Evolutionary conservation across 2,113 vertebrate genomes (phyloP).

Genomic region (Grammomys surdaster): DNA sequence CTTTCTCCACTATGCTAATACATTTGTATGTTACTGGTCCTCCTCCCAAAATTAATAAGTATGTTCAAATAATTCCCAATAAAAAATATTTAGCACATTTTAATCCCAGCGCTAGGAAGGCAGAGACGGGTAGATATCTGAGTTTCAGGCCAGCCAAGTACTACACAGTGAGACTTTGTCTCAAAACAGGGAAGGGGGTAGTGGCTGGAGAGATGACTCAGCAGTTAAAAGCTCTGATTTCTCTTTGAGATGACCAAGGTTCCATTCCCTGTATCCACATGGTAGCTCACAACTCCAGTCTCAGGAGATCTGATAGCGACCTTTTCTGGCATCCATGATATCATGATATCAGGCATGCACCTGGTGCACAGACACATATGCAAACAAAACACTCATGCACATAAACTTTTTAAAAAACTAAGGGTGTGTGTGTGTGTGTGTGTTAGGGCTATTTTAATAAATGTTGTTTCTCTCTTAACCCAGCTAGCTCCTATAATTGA

Average conservation of each 20-base stretch:
- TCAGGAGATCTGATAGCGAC: not conserved
- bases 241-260: not conserved
- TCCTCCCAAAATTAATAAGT: conserved; percentile 35
- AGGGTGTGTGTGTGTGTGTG: not conserved
- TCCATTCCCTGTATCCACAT: not conserved
- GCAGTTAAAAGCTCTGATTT: not conserved
- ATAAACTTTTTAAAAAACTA: not conserved
- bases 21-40: not conserved
- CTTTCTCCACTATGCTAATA: not conserved
- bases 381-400: not conserved
- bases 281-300: not conserved
- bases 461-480: no score
- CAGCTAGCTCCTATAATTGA: no score
- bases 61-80: not conserved
- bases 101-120: not conserved
- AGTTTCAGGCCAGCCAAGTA: not conserved
- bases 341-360: not conserved
- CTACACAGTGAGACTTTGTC: not conserved
- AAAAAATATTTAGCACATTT: not conserved
- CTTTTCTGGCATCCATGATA: not conserved
- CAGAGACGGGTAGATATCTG: not conserved
- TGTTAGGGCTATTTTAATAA: not conserved
- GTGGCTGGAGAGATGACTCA: not conserved
- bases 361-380: not conserved
- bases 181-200: not conserved